Evolutionary conservation across 2,113 vertebrate genomes (phyloP), one percentile per base, ranked within the genome.

Genomic region (Ptilonorhynchus violaceus): DNA sequence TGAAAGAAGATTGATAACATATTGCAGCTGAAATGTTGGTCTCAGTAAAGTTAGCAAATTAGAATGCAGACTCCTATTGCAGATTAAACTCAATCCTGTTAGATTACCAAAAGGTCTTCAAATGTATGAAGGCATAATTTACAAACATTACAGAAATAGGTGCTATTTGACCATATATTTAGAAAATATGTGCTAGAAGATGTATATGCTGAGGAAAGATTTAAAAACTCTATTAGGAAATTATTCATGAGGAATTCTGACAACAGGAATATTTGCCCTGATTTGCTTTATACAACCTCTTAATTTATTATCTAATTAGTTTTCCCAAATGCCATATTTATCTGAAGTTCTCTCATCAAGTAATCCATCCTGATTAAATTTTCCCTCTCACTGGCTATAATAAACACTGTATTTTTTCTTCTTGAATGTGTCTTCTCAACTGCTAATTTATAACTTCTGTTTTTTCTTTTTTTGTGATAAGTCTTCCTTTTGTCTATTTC

Each of bases 21-120:
- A 53, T 85, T 95, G 92, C 78, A 96, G 37, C 79, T 94, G 86
- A 97, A 94, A 88, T 81, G 49, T 70, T 77, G 33, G 75, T 96
- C 92, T 96, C 33, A 80, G 24, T 74, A 64, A 89, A 88, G 35
- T 79, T 81, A 66, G 44, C 21, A 92, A 94, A 94, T 74, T 63
- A 37, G 44, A 80, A 49, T 79, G 76, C 88, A 87, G 60, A 39
- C 50, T 93, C 52, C 52, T 70, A 46, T 33, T 70, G 41, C 67
- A 92, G 13, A 14, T 88, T 90, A 93, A 90, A 78, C n/a, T 76
- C 72, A 79, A 37, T 75, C 37, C 66, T 85, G 10, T 25, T 70
- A 64, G 49, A 66, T 81, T 88, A 68, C 28, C 10, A 7, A 82
- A 93, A 37, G 14, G 15, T 87, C 49, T 91, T 85, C 50, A 88